Evolutionary conservation across 2,113 vertebrate species (phyloP).

Genomic region (Kobus ellipsiprymnus): DNA sequence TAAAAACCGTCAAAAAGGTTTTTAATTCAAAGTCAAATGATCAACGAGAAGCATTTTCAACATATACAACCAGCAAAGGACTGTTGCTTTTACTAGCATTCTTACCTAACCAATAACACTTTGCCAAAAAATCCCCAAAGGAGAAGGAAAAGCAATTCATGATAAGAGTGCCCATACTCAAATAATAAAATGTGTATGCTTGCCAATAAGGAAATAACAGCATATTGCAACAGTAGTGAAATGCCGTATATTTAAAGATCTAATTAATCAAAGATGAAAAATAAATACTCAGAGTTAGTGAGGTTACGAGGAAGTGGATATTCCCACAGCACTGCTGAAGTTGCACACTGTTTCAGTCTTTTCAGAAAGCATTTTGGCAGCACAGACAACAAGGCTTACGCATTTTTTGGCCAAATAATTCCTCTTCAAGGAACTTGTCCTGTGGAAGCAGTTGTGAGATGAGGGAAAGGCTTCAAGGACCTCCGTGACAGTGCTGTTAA

Average conservation of each 20-base stretch:
- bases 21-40: neutral
- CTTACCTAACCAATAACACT: neutral
- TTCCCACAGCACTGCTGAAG: no score
- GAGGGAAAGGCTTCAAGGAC: neutral
- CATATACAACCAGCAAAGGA: neutral
- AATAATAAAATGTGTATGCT: neutral
- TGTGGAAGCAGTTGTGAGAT: neutral
- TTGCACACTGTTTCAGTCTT: neutral
- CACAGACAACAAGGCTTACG: neutral
- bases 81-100: neutral
- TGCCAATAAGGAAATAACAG: neutral
- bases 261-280: neutral
- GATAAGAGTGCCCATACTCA: neutral
- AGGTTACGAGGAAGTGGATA: neutral
- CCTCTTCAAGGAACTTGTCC: neutral
- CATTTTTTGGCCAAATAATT: neutral
- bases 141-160: neutral
- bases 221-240: neutral
- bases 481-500: neutral
- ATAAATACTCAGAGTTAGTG: neutral
- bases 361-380: neutral
- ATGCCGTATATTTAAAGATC: neutral
- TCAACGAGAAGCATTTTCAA: neutral
- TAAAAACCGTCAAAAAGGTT: neutral
- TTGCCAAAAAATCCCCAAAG: neutral